Evolutionary conservation across 2,797 vertebrate genomes (phyloP).

Genomic region (Sebastes taczanowskii): DNA sequence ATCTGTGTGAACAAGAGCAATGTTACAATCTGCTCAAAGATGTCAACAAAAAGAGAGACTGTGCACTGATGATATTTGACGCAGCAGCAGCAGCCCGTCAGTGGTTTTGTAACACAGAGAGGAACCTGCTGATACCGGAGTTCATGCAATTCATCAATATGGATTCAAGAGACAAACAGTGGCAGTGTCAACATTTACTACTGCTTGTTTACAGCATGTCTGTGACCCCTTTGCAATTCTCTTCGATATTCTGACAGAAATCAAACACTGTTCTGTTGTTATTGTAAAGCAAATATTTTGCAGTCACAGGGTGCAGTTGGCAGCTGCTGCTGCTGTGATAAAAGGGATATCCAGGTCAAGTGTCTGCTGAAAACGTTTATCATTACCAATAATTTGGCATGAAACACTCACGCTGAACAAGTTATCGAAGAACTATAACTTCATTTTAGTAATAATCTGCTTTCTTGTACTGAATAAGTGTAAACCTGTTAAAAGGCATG

Average conservation of each 20-base stretch:
- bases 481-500: neutral
- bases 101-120: neutral
- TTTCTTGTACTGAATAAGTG: neutral
- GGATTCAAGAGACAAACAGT: neutral
- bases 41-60: neutral
- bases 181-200: conserved; percentile 1
- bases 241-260: neutral
- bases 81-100: neutral
- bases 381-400: conserved; percentile 4
- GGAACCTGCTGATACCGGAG: neutral
- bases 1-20: neutral
- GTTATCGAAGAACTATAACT: neutral
- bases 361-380: conserved; percentile 4
- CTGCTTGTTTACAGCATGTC: neutral
- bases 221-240: neutral
- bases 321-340: neutral
- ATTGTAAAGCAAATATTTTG: neutral
- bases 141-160: neutral
- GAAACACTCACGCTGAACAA: neutral
- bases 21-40: neutral
- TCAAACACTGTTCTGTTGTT: neutral
- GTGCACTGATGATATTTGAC: neutral
- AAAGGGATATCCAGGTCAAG: conserved; percentile 13
- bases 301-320: neutral
- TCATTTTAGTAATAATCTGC: conserved; percentile 8